A percentile compares a stretch with the other conserved stretches of the same genome.
phyloP scores from a whole-genome alignment of 2,888 invertebrate species.

The Drosophila nigritarsus region DNA sequence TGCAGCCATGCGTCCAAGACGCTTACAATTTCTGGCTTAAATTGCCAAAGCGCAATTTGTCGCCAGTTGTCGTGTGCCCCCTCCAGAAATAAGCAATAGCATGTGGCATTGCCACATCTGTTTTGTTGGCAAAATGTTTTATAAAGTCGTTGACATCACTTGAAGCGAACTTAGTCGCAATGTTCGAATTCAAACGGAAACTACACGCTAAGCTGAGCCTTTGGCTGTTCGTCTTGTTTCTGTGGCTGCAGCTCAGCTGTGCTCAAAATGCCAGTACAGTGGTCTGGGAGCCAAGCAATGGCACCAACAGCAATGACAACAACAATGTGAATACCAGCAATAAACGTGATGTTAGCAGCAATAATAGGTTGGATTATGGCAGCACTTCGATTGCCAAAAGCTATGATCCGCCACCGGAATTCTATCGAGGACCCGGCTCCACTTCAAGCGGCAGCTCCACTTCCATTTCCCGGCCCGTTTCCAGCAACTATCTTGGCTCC shows the following conservation, averaged over 20 bases:
- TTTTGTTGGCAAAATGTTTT: conserved; percentile 48
- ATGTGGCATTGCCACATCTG: conserved; percentile 31
- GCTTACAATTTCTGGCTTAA: conserved; percentile 71
- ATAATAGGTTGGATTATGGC: conserved; percentile 58
- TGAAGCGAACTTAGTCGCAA: conserved; percentile 68
- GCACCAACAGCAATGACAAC: conserved; percentile 23
- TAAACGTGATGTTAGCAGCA: conserved; percentile 42
- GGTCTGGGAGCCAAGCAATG: conserved; percentile 42
- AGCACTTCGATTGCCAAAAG: conserved; percentile 70
- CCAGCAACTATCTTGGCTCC: conserved; percentile 11
- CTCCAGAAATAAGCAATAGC: conserved; percentile 32
- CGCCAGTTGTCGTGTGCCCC: conserved; percentile 56
- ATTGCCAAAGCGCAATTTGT: conserved; percentile 81
- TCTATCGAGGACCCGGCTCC: conserved; percentile 78
- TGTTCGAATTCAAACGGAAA: conserved; percentile 54
- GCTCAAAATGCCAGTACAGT: conserved; percentile 51
- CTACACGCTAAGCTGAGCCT: conserved; percentile 34
- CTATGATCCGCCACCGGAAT: conserved; percentile 82
- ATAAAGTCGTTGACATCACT: conserved; percentile 70
- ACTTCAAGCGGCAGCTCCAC: conserved; percentile 12
- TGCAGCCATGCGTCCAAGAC: conserved; percentile 46
- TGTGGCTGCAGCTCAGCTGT: conserved; percentile 16
- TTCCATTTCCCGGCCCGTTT: conserved; percentile 1
- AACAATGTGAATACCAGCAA: conserved; percentile 33
- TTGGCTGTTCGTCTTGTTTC: conserved; percentile 20